Percentiles rank a stretch among this genome's conserved stretches.
Conservation (phyloP, 2,888 invertebrate species). For the Latrodectus elegans region DNA sequence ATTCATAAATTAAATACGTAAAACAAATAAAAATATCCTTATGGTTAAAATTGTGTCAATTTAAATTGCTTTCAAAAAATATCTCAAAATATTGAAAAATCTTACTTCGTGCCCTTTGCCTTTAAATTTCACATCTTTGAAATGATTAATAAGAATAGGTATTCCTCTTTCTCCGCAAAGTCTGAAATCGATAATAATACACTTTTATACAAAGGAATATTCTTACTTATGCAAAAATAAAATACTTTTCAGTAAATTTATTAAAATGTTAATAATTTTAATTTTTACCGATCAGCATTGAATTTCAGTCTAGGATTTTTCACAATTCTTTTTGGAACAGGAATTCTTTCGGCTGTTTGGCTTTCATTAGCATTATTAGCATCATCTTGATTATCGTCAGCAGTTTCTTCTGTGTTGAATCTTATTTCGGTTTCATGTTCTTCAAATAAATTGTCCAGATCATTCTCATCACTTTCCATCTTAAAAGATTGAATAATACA, state of each 20-base stretch:
- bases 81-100: not conserved
- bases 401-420: constrained; percentile 1
- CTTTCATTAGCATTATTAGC: constrained; percentile 24
- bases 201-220: too few relatives aligned
- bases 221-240: too few relatives aligned
- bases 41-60: too few relatives aligned
- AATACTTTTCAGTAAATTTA: not conserved
- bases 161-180: constrained; percentile 88
- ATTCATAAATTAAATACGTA: too few relatives aligned
- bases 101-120: constrained; percentile 83
- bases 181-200: constrained; percentile 72
- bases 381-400: not conserved
- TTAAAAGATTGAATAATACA: not conserved
- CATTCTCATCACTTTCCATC: constrained; percentile 50
- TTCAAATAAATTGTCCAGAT: constrained; percentile 63
- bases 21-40: too few relatives aligned
- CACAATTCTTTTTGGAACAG: constrained; percentile 39
- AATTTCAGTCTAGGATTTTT: constrained; percentile 66
- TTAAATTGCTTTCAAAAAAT: too few relatives aligned
- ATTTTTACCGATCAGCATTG: constrained; percentile 58
- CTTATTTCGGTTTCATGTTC: constrained; percentile 36
- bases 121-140: constrained; percentile 86
- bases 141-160: constrained; percentile 85
- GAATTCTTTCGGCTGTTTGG: constrained; percentile 22
- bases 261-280: not conserved